Conservation (phyloP, 2,888 invertebrate genomes). For the Gortyna flavago region DNA sequence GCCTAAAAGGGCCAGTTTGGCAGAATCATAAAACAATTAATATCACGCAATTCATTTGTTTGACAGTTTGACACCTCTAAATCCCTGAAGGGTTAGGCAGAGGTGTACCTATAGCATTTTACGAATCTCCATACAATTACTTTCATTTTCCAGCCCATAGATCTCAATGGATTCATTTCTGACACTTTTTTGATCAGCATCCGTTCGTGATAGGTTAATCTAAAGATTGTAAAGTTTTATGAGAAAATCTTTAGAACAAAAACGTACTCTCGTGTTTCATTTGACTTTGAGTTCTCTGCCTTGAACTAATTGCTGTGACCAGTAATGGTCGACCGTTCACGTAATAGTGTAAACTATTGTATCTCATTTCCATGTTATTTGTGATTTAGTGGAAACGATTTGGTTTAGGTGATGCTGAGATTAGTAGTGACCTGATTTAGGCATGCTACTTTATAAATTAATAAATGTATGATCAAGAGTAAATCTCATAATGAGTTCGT, state of each 20-base stretch:
- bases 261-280: constrained; percentile 54
- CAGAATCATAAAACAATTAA: too few relatives aligned
- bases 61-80: too few relatives aligned
- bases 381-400: constrained; percentile 10
- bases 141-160: neutral
- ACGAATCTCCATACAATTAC: too few relatives aligned
- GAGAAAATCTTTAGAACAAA: constrained; percentile 45
- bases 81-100: too few relatives aligned
- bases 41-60: too few relatives aligned
- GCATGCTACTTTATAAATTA: neutral
- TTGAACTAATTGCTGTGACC: constrained; percentile 55
- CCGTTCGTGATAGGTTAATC: constrained; percentile 45
- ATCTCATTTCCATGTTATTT: constrained; percentile 53
- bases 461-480: neutral
- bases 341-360: constrained; percentile 49
- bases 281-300: constrained; percentile 51
- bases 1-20: too few relatives aligned
- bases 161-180: constrained; percentile 15
- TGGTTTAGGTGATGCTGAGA: neutral
- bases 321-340: constrained; percentile 44
- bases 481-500: neutral
- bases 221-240: constrained; percentile 25
- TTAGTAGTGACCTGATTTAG: neutral
- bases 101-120: too few relatives aligned
- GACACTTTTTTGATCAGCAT: constrained; percentile 30